Evolutionary conservation across 2,888 invertebrate genomes (phyloP).

Genomic region (Lithophane semibrunnea): DNA sequence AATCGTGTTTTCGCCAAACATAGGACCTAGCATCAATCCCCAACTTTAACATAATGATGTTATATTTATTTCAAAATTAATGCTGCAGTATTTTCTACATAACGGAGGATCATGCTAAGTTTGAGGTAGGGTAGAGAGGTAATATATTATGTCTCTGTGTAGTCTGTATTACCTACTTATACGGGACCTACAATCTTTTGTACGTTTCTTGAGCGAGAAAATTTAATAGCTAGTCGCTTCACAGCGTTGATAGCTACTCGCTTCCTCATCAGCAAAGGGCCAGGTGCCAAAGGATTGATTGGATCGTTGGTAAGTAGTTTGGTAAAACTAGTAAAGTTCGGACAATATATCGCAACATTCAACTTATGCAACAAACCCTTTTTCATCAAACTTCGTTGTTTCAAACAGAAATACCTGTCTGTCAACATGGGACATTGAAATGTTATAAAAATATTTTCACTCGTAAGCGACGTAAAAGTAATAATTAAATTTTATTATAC

Average conservation of each 20-base stretch:
- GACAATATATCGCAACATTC: slow-evolving; percentile 14
- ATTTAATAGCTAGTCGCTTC: too few species aligned
- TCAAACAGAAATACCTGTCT: slow-evolving; percentile 44
- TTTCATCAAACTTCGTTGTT: slow-evolving; percentile 47
- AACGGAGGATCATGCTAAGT: too few species aligned
- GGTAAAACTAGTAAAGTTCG: slow-evolving; percentile 22
- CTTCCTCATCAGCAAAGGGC: too few species aligned
- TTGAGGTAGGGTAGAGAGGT: too few species aligned
- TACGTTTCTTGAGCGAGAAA: neutral
- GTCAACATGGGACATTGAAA: slow-evolving; percentile 13
- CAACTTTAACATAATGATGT: too few species aligned
- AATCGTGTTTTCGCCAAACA: too few species aligned
- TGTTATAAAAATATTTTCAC: neutral
- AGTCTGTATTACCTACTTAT: neutral
- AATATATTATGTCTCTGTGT: neutral
- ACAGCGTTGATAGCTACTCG: too few species aligned
- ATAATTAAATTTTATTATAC: slow-evolving; percentile 8
- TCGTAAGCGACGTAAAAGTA: neutral
- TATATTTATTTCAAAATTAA: too few species aligned
- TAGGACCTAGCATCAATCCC: too few species aligned
- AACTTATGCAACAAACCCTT: slow-evolving; percentile 37
- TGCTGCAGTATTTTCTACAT: too few species aligned
- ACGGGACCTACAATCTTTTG: neutral
- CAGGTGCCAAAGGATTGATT: too few species aligned
- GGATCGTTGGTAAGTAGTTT: slow-evolving; percentile 23